Conservation (phyloP, 1,140 invertebrate genomes). For the Popillia japonica region DNA sequence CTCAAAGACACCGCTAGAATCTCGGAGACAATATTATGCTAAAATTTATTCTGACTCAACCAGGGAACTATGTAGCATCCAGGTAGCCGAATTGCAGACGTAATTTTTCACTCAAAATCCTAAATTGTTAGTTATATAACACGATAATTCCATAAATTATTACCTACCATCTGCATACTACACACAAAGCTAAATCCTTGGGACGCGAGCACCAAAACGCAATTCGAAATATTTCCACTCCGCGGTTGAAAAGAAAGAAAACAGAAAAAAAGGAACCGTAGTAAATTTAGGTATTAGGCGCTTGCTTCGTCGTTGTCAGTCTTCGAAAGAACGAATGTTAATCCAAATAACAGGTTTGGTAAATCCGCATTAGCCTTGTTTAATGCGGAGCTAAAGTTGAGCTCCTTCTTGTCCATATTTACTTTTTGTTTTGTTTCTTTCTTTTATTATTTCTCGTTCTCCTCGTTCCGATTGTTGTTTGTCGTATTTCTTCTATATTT, state of each 20-base stretch:
- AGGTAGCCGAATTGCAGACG: too few relatives aligned
- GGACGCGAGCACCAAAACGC: not conserved
- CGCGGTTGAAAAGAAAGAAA: not conserved
- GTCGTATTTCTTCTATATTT: constrained; percentile 1
- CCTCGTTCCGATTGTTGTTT: not conserved
- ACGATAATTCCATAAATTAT: not conserved
- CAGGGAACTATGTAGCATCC: too few relatives aligned
- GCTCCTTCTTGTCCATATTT: not conserved
- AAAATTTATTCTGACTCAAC: too few relatives aligned
- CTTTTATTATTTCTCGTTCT: not conserved
- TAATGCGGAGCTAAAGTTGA: not conserved
- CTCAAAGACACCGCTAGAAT: too few relatives aligned
- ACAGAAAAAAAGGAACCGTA: too few relatives aligned
- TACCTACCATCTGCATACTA: not conserved
- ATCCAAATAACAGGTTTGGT: constrained; percentile 5
- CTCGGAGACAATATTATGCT: too few relatives aligned
- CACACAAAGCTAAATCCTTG: not conserved
- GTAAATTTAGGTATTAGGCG: not conserved
- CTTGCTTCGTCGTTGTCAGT: not conserved
- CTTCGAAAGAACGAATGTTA: not conserved
- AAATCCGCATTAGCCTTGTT: constrained; percentile 10
- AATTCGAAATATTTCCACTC: not conserved
- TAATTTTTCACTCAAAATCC: too few relatives aligned
- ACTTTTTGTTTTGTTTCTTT: not conserved
- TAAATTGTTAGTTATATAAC: not conserved